Base-by-base conservation (phyloP, 2,797 vertebrate genomes). In the Parauchenoglanis punctatus region DNA sequence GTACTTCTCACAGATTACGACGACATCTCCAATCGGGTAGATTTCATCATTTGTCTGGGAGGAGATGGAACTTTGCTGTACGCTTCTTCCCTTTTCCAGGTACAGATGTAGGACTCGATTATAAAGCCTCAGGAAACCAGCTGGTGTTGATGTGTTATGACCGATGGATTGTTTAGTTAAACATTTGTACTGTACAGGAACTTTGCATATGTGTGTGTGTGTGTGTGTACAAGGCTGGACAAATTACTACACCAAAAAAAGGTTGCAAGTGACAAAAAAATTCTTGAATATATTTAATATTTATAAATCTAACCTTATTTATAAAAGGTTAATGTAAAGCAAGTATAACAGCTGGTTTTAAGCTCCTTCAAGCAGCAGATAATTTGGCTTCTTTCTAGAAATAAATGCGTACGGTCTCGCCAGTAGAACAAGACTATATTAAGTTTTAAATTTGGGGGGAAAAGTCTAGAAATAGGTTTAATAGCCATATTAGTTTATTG, bases 31-130 rank as follows among this genome's bases (percentile, higher is more conserved):
- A 94, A 96, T 88, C 95, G 94, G 88, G 95, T 97, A 4, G 96
- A 97, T 88, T 94, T 97, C 87, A 97, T 97, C 89, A 96, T 97
- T 91, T 97, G 96, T 89, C 93, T 97, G 90, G 96, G 96, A 20
- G 96, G 96, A 18, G 96, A 97, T 63, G 96, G 96, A 54, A 97
- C 96, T 35, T 91, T 97, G 86, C 94, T 97, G 25, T 96, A 97
- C 0, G 96, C 96, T 58, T 97, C 96, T 35, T 96, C 96, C 28
- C 94, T 97, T 23, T 97, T 96, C 89, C 96, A 97, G 95, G 96
- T 96, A 44, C 61, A 76, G 46, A 54, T 31, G 13, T 18, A n/a
- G 4, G 17, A 17, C 83, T 31, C 70, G 40, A 52, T 65, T 83
- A 44, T 61, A 15, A 63, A 63, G 35, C 1, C 4, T 23, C 56